A percentile compares a stretch with the other conserved stretches of the same genome.
Evolutionary conservation across 2,113 vertebrate species (phyloP).

Genomic region (Sialia sialis): DNA sequence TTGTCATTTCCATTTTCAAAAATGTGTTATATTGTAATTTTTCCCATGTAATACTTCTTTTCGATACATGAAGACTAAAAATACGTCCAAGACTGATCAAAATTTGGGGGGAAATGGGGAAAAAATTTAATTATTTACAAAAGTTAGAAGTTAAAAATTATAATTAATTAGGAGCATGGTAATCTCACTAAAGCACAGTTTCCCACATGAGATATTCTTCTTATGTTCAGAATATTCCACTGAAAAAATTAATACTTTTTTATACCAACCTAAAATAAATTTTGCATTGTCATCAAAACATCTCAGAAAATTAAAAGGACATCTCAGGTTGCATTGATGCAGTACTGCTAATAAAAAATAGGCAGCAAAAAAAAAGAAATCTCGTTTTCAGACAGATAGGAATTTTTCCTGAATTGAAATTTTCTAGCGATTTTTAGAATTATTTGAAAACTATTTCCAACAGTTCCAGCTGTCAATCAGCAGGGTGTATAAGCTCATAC

Average conservation of each 20-base stretch:
- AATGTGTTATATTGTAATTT: background rate
- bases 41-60: background rate
- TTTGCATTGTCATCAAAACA: background rate
- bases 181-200: background rate
- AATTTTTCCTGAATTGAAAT: background rate
- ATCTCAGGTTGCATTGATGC: background rate
- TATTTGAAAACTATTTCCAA: background rate
- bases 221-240: background rate
- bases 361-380: background rate
- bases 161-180: background rate
- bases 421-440: background rate
- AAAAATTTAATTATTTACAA: background rate
- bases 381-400: background rate
- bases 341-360: background rate
- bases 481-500: background rate
- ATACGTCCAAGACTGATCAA: background rate
- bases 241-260: background rate
- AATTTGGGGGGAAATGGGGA: too few relatives aligned
- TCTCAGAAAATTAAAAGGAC: background rate
- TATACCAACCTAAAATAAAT: background rate
- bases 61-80: background rate
- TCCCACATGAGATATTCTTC: background rate
- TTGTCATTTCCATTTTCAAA: background rate
- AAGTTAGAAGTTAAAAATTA: background rate
- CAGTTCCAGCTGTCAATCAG: background rate